Base-by-base conservation (phyloP, 1,140 invertebrate species). In the Gerris buenoi region DNA sequence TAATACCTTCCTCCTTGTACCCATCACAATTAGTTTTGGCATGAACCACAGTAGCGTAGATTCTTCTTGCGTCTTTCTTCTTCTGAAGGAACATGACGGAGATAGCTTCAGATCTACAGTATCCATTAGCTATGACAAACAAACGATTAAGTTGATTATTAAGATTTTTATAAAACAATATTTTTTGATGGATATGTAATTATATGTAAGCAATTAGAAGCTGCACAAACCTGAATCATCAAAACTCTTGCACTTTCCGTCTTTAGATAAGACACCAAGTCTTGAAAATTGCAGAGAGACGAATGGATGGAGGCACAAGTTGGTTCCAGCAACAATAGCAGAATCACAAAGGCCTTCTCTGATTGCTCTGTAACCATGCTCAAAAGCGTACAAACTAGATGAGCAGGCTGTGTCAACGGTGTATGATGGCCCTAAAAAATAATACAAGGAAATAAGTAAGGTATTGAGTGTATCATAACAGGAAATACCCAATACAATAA, bases 181-280 rank as follows among this genome's bases (percentile, higher is more conserved):
- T n/a, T n/a, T n/a, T n/a, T n/a, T n/a, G n/a, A n/a, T n/a, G n/a
- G n/a, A n/a, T n/a, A n/a, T 56, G 46, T 56, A 56, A 56, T 13
- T n/a, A 13, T 56, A 56, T 56, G 10, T 10, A 13, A 56, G 46
- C n/a, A 56, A 56, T 28, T 27, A 63, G 22, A 63, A 26, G 22
- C 5, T 22, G 22, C 2, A 25, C 15, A 18, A 74, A 80, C 82
- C 85, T 68, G 84, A 82, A 64, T 86, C 85, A 77, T 98, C 95
- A 75, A 98, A 97, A 29, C 87, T 86, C 75, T 93, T 93, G 76
- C 93, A 97, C 60, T 79, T 82, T 2, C 95, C 95, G 68, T 96
- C 90, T 0, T 79, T 73, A 0, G 91, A 89, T 13, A 97, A 76
- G 72, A 97, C 93, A 60, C 91, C 91, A 10, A 81, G 72, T 59